These are phyloP conservation scores for Nothocercus julius DNA, from an alignment of 2,113 vertebrate genomes.

Conservation along the genomic window DNA sequence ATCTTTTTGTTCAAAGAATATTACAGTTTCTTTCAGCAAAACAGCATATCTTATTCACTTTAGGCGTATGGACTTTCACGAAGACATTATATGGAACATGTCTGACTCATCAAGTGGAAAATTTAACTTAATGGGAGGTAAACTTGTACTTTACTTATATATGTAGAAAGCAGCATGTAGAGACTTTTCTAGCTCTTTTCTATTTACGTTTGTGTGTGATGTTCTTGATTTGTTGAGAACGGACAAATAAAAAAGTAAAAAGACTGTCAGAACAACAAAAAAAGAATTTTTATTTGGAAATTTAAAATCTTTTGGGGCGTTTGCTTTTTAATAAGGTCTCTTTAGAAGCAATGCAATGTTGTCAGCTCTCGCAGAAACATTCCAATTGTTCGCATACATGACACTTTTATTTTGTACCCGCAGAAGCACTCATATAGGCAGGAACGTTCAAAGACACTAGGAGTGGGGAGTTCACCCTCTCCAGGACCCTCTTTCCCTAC, in stretches of 20 bases:
- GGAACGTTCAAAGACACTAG: too few species aligned
- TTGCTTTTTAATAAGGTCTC: not conserved
- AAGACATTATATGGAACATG: rapidly evolving
- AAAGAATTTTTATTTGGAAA: not conserved
- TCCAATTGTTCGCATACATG: too few species aligned
- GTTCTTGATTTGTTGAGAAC: too few species aligned
- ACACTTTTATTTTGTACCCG: not conserved
- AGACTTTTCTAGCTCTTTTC: too few species aligned
- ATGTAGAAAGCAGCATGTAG: rapidly evolving
- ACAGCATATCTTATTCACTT: rapidly evolving
- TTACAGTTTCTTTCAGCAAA: rapidly evolving
- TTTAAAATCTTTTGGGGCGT: not conserved
- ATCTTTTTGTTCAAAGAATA: rapidly evolving
- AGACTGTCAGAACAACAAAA: not conserved
- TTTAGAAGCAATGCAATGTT: not conserved
- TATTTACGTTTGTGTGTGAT: too few species aligned
- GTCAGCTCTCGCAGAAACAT: not conserved
- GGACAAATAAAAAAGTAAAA: too few species aligned
- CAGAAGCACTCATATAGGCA: not conserved
- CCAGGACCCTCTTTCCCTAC: too few species aligned
- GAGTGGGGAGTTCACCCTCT: too few species aligned
- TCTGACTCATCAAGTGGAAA: not conserved
- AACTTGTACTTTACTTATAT: rapidly evolving
- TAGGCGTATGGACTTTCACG: rapidly evolving
- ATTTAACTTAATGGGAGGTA: rapidly evolving